Base-by-base conservation (phyloP, 2,888 invertebrate genomes). In the Parnassius mnemosyne region DNA sequence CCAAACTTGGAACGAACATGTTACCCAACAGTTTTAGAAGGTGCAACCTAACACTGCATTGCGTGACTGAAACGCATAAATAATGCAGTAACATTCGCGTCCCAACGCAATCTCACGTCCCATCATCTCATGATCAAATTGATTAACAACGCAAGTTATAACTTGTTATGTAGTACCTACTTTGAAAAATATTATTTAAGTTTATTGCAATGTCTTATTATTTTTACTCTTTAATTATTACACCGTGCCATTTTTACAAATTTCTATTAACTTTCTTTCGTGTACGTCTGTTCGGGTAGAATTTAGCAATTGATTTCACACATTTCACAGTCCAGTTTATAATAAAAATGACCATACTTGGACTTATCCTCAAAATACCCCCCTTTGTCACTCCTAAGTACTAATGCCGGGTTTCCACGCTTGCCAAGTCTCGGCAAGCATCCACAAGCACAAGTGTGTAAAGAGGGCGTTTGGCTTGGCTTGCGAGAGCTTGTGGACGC, bases 111-210 rank as follows among this genome's bases (percentile, higher is more conserved):
- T 60, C 60, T 53, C 53, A 10, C 34, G n/a, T 47, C 46, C 60
- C 52, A 59, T 53, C 52, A 53, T 53, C 60, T 60, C 49, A 5
- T 10, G 60, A 60, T 60, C 49, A 47, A 49, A 60, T 60, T 60
- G 60, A 60, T 60, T 60, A 60, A 47, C 53, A 47, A 46, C 58
- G 58, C 53, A 42, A 49, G 47, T 41, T 34, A 20, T 49, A 47
- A 53, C 51, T 51, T 51, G 57, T 43, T 51, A 57, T 20, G 10
- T 42, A 57, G 43, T 43, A 43, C n/a, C n/a, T n/a, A n/a, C 42
- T 51, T 50, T 50, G 43, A 20, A 25, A 13, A 16, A 20, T 10
- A 51, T 16, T 16, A 43, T 12, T 42, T n/a, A 5, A 10, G 51
- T 57, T 57, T 20, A n/a, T 51, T 51, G 43, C 25, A 13, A 25